Base-by-base conservation (phyloP, 2,797 vertebrate genomes). In the Phyllotis vaccarum region DNA sequence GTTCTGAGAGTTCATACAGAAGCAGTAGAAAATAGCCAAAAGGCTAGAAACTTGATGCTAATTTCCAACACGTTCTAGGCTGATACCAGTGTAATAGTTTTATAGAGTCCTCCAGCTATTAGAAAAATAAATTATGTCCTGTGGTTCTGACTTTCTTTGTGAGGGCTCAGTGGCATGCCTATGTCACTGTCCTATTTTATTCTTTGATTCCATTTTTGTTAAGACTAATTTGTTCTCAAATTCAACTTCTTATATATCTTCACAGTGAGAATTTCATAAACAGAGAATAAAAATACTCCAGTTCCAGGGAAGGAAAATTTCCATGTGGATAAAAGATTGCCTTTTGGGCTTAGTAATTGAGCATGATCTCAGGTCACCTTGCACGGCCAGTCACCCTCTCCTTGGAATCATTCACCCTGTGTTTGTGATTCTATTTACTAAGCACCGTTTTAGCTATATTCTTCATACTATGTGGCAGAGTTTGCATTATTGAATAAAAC, bases 211-310 rank as follows among this genome's bases (percentile, higher is more conserved):
- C 9, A 64, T 93, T 91, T 95, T 80, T 76, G 6, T 93, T 46
- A 83, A 85, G 79, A 82, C 19, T 76, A 64, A 66, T 95, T 89
- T 64, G 66, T 92, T 89, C 58, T 86, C 40, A 91, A 80, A 93
- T 79, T 86, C 27, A 72, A 21, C 5, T 49, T 86, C 56, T 70
- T 34, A 21, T 82, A n/a, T 24, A 46, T 68, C 75, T 52, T 89
- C n/a, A 60, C 64, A 76, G 40, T 91, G 68, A 83, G n/a, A 85
- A 78, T 76, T 89, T 95, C 46, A 72, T 27, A 34, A 70, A 88
- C 1, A 91, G 40, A 0, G 3, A 52, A 79, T 22, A 79, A 80
- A 75, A 86, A 64, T 82, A 92, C 70, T 66, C 16, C 27, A 90
- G 27, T 56, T 90, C 2, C 27, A 24, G n/a, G 14, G 31, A 58